A percentile compares a stretch with the other conserved stretches of the same genome.
Conservation (phyloP, 2,113 vertebrate genomes). For the Pterocles orientalis region DNA sequence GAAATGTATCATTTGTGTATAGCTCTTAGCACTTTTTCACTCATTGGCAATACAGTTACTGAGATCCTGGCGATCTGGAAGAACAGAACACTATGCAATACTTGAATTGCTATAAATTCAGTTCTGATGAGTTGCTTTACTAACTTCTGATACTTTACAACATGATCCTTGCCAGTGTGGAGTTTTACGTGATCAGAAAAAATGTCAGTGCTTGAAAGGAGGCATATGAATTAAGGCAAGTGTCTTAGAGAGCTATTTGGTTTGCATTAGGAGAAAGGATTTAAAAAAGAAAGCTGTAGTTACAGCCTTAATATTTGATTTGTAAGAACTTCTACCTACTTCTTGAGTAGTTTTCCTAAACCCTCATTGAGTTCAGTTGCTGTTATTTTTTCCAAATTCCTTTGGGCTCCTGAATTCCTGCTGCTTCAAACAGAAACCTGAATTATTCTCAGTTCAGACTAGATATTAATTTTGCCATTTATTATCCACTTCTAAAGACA, state of each 20-base stretch:
- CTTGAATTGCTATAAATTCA: not conserved
- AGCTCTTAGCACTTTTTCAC: not conserved
- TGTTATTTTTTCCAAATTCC: conserved; percentile 1
- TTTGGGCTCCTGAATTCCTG: not conserved
- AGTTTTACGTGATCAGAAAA: not conserved
- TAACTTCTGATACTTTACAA: not conserved
- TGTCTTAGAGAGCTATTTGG: not conserved
- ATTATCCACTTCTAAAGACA: not conserved
- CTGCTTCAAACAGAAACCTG: not conserved
- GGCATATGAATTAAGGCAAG: not conserved
- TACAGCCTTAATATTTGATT: conserved; percentile 4
- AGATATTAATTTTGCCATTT: conserved; percentile 23
- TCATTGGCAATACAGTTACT: not conserved
- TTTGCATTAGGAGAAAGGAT: not conserved
- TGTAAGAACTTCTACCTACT: not conserved
- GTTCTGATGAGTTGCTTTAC: not conserved
- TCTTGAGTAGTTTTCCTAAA: conserved; percentile 4
- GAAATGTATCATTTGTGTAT: not conserved
- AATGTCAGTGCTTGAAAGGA: not conserved
- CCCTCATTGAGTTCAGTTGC: not conserved
- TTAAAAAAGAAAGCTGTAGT: not conserved
- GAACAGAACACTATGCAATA: not conserved
- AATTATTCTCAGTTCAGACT: not conserved
- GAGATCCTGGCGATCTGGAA: not conserved
- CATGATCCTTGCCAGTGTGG: not conserved